Evolutionary conservation across 2,797 vertebrate genomes (phyloP).

Genomic region (Enteromius paludinosus): DNA sequence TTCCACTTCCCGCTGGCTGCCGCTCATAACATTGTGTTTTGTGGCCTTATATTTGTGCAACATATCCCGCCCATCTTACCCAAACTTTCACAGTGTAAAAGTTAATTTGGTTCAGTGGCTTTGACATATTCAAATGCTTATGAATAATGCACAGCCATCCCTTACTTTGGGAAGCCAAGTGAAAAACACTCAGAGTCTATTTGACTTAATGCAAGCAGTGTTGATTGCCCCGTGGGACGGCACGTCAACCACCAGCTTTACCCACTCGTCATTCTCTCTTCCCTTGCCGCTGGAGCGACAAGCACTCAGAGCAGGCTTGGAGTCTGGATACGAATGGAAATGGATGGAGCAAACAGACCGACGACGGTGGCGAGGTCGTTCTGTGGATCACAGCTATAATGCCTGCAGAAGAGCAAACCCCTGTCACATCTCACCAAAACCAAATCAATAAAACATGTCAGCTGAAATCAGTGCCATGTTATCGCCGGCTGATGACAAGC

Average conservation of each 20-base stretch:
- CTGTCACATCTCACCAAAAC: constrained; percentile 58
- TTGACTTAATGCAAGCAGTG: constrained; percentile 70
- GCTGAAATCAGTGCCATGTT: constrained; percentile 55
- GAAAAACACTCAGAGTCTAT: constrained; percentile 83
- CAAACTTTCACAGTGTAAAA: constrained; percentile 47
- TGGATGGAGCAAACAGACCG: constrained; percentile 24
- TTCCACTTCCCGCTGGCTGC: neutral
- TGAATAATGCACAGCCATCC: constrained; percentile 82
- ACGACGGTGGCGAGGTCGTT: constrained; percentile 39
- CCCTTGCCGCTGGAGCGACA: constrained; percentile 55
- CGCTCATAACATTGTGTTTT: constrained; percentile 2
- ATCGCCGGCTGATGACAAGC: constrained; percentile 59
- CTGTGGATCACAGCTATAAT: constrained; percentile 44
- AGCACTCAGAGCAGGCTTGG: constrained; percentile 20
- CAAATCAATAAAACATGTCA: constrained; percentile 63
- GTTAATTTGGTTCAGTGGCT: constrained; percentile 64
- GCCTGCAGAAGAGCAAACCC: constrained; percentile 42
- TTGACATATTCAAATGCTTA: constrained; percentile 83
- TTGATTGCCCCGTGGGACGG: constrained; percentile 66
- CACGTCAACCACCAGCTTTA: constrained; percentile 68
- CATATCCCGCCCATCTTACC: constrained; percentile 10
- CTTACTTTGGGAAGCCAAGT: constrained; percentile 85
- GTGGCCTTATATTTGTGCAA: neutral
- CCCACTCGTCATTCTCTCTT: constrained; percentile 60
- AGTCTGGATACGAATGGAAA: constrained; percentile 36